A percentile compares a stretch with the other conserved stretches of the same genome.
phyloP scores from a whole-genome alignment of 2,113 vertebrate genomes.

The Ia io region DNA sequence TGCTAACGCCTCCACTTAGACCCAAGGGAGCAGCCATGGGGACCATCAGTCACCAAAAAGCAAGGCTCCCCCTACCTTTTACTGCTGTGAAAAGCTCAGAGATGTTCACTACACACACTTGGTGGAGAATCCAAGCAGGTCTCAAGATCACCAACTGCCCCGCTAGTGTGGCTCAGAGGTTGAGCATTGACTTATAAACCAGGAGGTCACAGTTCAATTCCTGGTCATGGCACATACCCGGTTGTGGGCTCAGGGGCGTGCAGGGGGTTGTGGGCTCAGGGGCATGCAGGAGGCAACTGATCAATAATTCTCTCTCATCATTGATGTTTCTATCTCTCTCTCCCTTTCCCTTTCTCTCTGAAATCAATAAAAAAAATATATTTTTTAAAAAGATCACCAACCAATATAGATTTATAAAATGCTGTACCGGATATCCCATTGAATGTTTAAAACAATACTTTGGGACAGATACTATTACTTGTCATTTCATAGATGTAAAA shows the following conservation, averaged over 20 bases:
- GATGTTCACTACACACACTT: not conserved
- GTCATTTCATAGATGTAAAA: not conserved
- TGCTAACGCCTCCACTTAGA: not conserved
- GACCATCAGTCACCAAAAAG: not conserved
- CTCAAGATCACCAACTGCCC: not conserved
- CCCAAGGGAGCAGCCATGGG: not conserved
- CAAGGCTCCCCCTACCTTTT: not conserved
- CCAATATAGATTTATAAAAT: not conserved
- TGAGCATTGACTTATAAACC: too few relatives aligned
- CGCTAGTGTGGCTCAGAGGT: too few relatives aligned
- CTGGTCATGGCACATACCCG: too few relatives aligned
- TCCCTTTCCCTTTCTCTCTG: too few relatives aligned
- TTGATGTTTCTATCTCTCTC: too few relatives aligned
- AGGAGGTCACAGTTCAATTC: too few relatives aligned
- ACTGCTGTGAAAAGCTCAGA: conserved; percentile 31
- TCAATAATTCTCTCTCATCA: too few relatives aligned
- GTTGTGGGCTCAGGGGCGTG: too few relatives aligned
- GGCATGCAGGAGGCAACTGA: too few relatives aligned
- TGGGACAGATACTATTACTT: not conserved
- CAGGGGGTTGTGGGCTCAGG: too few relatives aligned
- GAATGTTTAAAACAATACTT: not conserved
- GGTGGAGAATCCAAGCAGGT: not conserved
- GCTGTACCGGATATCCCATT: not conserved
- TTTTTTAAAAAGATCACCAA: not conserved
- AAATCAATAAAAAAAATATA: too few relatives aligned